Evolutionary conservation across 2,113 vertebrate genomes (phyloP), one percentile per base, ranked within the genome.

Genomic region (Neopipo cinnamomea): DNA sequence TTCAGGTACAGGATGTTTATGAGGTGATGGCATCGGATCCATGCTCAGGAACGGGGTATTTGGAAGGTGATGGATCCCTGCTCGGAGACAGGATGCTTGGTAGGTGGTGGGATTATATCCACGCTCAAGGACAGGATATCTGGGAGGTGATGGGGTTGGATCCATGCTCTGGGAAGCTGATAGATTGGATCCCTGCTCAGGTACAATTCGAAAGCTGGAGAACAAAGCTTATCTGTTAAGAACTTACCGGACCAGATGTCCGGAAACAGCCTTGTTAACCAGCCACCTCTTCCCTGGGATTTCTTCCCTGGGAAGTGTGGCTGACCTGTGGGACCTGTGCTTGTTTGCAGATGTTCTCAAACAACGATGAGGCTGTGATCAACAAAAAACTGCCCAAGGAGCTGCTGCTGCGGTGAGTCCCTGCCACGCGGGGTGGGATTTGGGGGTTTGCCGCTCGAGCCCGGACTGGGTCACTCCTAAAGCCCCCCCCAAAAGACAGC

Each of bases 321-420:
- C 55, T 95, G 14, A 97, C 15, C 8, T 22, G 8, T 88, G 30
- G 63, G 21, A 0, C 91, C 22, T 61, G 39, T 56, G 31, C 96
- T 30, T 95, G 59, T 90, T 97, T 97, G 56, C 98, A 99, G 99
- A 99, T 99, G 99, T 99, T 99, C 98, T 99, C 99, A 96, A 99
- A 99, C 98, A 99, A 98, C 2, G 99, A 99, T 33, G 99, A 99
- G 97, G 99, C 99, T 58, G 98, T 98, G 72, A 99, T 99, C 98
- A 99, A 99, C 97, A 99, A 99, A 96, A 99, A 99, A 96, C 98
- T 99, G 94, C 99, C 99, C 12, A 99, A 99, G 97, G 99, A 99
- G 96, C 98, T 99, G 93, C 97, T 99, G 76, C 98, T 99, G 92
- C 97, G 99, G 99, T 91, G 83, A 91, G 89, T 59, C n/a, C 56